Conservation (phyloP, 2,888 invertebrate genomes). For the Cephus pulcher region DNA sequence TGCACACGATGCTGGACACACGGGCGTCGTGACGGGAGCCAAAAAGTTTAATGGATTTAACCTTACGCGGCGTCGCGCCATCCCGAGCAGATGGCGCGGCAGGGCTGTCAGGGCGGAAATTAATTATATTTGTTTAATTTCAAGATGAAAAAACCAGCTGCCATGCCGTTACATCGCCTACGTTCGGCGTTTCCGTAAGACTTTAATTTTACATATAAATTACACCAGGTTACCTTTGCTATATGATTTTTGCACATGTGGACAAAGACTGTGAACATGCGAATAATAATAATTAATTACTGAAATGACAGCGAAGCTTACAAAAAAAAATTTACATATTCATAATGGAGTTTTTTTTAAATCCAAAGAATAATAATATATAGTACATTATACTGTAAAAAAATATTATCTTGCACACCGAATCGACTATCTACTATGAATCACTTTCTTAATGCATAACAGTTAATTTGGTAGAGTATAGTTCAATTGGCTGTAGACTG, state of each 20-base stretch:
- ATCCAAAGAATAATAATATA: neutral
- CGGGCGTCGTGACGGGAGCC: neutral
- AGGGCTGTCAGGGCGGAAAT: slow-evolving; percentile 25
- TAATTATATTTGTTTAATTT: slow-evolving; percentile 41
- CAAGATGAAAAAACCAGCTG: slow-evolving; percentile 28
- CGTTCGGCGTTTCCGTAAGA: neutral
- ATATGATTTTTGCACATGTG: neutral
- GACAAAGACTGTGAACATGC: neutral
- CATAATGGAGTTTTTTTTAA: neutral
- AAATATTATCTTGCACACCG: neutral
- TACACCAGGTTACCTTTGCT: neutral
- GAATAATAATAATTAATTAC: neutral
- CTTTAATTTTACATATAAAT: neutral
- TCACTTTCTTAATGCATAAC: neutral
- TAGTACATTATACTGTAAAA: neutral
- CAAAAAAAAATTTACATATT: neutral
- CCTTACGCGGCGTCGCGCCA: slow-evolving; percentile 21
- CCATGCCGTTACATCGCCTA: slow-evolving; percentile 14
- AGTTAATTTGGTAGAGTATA: neutral
- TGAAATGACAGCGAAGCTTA: neutral
- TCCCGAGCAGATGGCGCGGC: slow-evolving; percentile 13
- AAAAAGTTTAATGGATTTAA: slow-evolving; percentile 18
- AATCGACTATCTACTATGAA: neutral
- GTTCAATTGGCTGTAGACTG: neutral
- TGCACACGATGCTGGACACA: neutral